Percentiles rank a stretch among this genome's conserved stretches.
Conservation (phyloP, 2,797 vertebrate genomes). For the Gymnoscopelus microlampas region DNA sequence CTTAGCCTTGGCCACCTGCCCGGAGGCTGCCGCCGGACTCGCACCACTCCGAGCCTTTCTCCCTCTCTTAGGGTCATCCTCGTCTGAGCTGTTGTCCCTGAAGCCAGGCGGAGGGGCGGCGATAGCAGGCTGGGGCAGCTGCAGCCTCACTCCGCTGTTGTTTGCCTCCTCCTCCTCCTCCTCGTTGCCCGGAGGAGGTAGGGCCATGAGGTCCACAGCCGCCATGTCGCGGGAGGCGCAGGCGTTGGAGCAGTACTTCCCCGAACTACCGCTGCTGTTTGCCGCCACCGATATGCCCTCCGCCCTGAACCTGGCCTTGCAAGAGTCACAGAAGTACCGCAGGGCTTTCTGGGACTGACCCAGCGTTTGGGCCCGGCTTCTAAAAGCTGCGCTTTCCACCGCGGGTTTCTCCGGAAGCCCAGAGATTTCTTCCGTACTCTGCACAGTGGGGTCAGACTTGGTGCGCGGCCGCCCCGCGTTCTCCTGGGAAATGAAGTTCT, state of each 20-base stretch:
- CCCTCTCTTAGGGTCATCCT: conserved; percentile 92
- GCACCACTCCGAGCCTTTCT: conserved; percentile 68
- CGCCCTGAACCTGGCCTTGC: conserved; percentile 89
- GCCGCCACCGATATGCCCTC: conserved; percentile 71
- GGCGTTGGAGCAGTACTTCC: conserved; percentile 79
- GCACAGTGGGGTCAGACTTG: conserved; percentile 95
- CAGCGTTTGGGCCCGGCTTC: conserved; percentile 90
- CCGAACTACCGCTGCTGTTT: conserved; percentile 71
- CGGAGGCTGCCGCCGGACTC: conserved; percentile 45
- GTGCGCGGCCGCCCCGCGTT: conserved; percentile 90
- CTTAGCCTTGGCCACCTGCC: conserved; percentile 75
- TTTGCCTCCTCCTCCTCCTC: conserved; percentile 83
- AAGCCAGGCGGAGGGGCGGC: conserved; percentile 96
- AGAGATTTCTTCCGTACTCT: conserved; percentile 89
- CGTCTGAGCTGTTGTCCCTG: conserved; percentile 97
- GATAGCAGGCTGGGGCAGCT: conserved; percentile 88
- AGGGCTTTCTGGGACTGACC: conserved; percentile 83
- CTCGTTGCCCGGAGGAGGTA: conserved; percentile 93
- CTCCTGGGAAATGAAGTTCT: conserved; percentile 94
- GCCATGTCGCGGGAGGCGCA: conserved; percentile 86
- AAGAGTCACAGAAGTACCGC: conserved; percentile 93
- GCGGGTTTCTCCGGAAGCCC: conserved; percentile 70
- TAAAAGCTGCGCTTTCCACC: conserved; percentile 80
- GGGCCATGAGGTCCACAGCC: conserved; percentile 92
- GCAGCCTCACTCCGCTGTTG: conserved; percentile 78